Percentiles rank a stretch among this genome's conserved stretches.
Evolutionary conservation across 2,113 vertebrate species (phyloP).

Genomic region (Neotragus moschatus): DNA sequence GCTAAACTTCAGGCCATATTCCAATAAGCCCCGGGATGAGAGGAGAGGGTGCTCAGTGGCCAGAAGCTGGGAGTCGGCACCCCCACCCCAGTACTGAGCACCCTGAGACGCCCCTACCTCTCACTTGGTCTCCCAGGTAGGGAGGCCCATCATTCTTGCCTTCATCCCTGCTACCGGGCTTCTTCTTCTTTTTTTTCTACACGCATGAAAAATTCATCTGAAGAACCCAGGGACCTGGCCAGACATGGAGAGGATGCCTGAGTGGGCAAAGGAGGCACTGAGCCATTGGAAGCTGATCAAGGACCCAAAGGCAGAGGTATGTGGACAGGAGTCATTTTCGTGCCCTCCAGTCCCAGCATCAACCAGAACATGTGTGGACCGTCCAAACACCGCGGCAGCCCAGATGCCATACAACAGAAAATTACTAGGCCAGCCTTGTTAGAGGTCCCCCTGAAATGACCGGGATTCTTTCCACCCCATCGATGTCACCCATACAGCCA

Average conservation of each 20-base stretch:
- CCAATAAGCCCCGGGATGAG: not conserved
- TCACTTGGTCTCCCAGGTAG: not conserved
- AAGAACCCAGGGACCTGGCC: not conserved
- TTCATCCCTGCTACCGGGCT: not conserved
- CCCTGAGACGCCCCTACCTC: not conserved
- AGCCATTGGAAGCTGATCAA: not conserved
- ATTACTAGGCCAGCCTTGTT: not conserved
- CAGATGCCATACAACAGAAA: not conserved
- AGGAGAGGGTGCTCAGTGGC: accelerated
- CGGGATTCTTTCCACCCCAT: not conserved
- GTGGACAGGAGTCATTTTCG: not conserved
- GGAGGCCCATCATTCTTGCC: not conserved
- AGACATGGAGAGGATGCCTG: not conserved
- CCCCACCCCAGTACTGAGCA: not conserved
- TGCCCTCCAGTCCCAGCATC: not conserved
- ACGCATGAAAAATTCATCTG: not conserved
- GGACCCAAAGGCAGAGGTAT: not conserved
- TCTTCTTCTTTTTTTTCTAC: not conserved
- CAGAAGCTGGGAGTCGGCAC: too few species aligned
- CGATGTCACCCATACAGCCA: not conserved
- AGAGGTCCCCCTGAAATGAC: not conserved
- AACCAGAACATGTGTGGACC: not conserved
- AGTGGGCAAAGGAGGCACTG: not conserved
- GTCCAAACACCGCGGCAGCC: not conserved
- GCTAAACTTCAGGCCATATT: not conserved